Conservation (phyloP, 2,797 vertebrate genomes). For the Sebastes reedi region DNA sequence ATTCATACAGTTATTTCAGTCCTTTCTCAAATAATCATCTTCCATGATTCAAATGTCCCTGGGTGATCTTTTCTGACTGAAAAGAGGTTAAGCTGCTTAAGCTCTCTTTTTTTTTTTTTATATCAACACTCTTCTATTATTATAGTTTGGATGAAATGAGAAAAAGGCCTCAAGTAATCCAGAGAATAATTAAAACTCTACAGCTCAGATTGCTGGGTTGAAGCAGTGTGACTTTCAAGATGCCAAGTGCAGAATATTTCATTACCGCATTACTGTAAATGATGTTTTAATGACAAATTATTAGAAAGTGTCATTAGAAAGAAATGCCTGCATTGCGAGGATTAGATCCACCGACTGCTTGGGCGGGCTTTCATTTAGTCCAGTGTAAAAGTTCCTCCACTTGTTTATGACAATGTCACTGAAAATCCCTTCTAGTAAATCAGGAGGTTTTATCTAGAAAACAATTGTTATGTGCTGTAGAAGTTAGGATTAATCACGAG, state of each 20-base stretch:
- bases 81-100: slow-evolving; percentile 72
- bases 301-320: background rate
- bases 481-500: slow-evolving; percentile 29
- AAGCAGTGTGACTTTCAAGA: slow-evolving; percentile 37
- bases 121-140: slow-evolving; percentile 56
- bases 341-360: background rate
- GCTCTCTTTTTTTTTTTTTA: slow-evolving; percentile 56
- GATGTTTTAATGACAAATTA: slow-evolving; percentile 4
- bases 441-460: slow-evolving; percentile 1
- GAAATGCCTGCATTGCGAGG: background rate
- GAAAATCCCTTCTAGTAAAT: slow-evolving; percentile 16
- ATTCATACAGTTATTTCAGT: slow-evolving; percentile 37
- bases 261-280: slow-evolving; percentile 4
- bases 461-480: background rate
- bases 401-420: background rate
- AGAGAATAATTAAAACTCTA: slow-evolving; percentile 58
- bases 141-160: slow-evolving; percentile 54
- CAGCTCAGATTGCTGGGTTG: slow-evolving; percentile 28
- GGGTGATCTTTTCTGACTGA: slow-evolving; percentile 55
- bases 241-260: background rate
- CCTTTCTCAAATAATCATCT: slow-evolving; percentile 53
- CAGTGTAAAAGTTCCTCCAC: background rate
- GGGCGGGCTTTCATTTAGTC: background rate
- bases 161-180: slow-evolving; percentile 53
- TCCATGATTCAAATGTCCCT: slow-evolving; percentile 54